Evolutionary conservation across 2,888 invertebrate species (phyloP).

Genomic region (Zonitis immaculata): DNA sequence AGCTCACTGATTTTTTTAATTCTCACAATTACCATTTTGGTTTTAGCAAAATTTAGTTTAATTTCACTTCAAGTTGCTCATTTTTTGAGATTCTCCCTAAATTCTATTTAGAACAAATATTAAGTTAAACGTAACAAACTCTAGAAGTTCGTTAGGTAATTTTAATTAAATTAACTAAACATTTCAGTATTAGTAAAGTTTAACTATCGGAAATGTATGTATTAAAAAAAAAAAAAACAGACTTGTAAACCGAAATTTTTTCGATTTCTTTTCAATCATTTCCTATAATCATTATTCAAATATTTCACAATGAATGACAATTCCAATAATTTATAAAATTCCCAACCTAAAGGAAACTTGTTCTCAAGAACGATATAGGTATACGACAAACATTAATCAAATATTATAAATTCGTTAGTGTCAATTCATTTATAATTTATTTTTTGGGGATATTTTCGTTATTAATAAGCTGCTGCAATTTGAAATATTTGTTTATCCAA

Average conservation of each 20-base stretch:
- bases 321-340: not conserved
- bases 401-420: not conserved
- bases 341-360: not conserved
- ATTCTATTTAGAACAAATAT: not conserved
- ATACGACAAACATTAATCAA: slow-evolving; percentile 3
- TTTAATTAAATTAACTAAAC: slow-evolving; percentile 7
- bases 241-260: not conserved
- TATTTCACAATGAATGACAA: not conserved
- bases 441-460: not conserved
- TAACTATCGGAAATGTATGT: no score
- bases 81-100: not conserved
- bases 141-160: slow-evolving; percentile 1
- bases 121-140: slow-evolving; percentile 2
- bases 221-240: no score
- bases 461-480: not conserved
- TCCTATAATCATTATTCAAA: not conserved
- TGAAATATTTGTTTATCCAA: not conserved
- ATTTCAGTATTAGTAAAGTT: no score
- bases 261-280: not conserved
- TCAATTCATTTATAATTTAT: not conserved
- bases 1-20: no score
- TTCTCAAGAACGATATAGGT: not conserved
- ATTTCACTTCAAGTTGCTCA: no score
- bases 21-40: no score
- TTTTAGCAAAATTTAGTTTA: slow-evolving; percentile 3